Conservation (phyloP, 92 coral and sea anemone species). For the Parazoanthus swiftii region DNA sequence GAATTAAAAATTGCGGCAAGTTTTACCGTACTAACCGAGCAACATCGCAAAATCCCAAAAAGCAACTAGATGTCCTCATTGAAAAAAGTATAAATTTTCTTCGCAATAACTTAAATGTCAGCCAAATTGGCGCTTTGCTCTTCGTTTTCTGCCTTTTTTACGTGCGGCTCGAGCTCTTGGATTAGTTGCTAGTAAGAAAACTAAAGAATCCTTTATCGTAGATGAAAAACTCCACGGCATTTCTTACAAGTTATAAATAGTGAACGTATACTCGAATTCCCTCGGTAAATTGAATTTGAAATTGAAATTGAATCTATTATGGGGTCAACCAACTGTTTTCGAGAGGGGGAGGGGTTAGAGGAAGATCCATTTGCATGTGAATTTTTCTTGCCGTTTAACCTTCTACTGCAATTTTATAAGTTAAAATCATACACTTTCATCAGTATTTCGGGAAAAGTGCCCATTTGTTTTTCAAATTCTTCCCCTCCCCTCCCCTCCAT, state of each 20-base stretch:
- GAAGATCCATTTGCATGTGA: too few species aligned
- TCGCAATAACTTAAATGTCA: too few species aligned
- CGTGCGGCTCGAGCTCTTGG: not conserved
- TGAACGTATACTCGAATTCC: not conserved
- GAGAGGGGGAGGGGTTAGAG: not conserved
- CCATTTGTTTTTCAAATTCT: not conserved
- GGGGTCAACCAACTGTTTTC: not conserved
- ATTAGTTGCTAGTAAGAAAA: not conserved
- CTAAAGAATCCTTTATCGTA: not conserved
- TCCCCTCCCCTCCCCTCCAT: not conserved
- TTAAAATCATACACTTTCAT: too few species aligned
- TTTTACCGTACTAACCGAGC: too few species aligned
- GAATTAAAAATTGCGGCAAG: too few species aligned
- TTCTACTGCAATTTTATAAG: too few species aligned
- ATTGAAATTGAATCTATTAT: too few species aligned
- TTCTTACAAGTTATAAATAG: too few species aligned
- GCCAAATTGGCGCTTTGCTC: not conserved
- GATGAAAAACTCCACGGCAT: not conserved
- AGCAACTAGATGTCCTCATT: too few species aligned
- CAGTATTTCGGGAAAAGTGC: not conserved
- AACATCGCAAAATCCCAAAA: too few species aligned
- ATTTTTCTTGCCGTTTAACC: too few species aligned
- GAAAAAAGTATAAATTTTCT: too few species aligned
- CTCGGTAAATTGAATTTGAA: not conserved
- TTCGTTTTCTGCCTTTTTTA: not conserved